phyloP scores from a whole-genome alignment of 2,888 invertebrate species.

The Ctena decussata region DNA sequence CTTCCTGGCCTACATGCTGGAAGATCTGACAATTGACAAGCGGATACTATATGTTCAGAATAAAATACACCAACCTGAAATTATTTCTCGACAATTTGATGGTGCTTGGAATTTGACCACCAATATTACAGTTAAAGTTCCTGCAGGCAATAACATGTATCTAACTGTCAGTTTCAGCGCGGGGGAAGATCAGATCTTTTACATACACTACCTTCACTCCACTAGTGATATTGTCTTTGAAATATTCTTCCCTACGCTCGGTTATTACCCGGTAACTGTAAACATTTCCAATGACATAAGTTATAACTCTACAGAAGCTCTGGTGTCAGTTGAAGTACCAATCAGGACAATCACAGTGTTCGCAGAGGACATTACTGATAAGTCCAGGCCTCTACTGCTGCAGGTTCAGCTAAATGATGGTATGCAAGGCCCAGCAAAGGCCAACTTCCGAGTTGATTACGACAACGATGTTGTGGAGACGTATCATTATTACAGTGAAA shows the following conservation, averaged over 20 bases:
- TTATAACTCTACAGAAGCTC: conserved; percentile 49
- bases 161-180: conserved; percentile 79
- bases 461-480: conserved; percentile 75
- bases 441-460: conserved; percentile 76
- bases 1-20: conserved; percentile 45
- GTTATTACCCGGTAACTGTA: conserved; percentile 76
- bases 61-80: conserved; percentile 57
- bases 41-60: conserved; percentile 71
- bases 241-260: conserved; percentile 73
- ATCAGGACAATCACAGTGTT: conserved; percentile 67
- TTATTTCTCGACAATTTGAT: conserved; percentile 59
- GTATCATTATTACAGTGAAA: conserved; percentile 52
- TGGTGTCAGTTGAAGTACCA: conserved; percentile 83
- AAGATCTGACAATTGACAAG: conserved; percentile 50
- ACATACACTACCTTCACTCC: conserved; percentile 66
- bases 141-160: conserved; percentile 75
- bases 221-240: conserved; percentile 63
- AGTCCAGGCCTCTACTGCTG: conserved; percentile 72
- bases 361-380: conserved; percentile 73
- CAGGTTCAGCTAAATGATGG: conserved; percentile 78
- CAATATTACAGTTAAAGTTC: conserved; percentile 73
- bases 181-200: conserved; percentile 75
- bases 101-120: conserved; percentile 74
- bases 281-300: conserved; percentile 81
- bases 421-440: conserved; percentile 71